Percentiles rank a stretch among this genome's conserved stretches.
These are phyloP conservation scores for Babyrousa celebensis DNA, from an alignment of 2,797 vertebrate species.

Conservation along the genomic window DNA sequence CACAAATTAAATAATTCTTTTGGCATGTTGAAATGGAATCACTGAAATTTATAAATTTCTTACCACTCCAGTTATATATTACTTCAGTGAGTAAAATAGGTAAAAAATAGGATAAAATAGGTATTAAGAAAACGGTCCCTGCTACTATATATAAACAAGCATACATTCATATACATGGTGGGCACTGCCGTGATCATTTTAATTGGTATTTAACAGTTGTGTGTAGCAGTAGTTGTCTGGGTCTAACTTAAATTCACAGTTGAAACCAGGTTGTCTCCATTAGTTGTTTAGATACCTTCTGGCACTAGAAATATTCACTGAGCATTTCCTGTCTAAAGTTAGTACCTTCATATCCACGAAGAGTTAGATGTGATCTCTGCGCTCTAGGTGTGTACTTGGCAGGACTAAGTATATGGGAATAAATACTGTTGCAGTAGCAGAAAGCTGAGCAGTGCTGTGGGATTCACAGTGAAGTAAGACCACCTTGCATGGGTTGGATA, in stretches of 20 bases:
- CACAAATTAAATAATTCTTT: not conserved
- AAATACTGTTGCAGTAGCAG: not conserved
- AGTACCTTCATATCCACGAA: not conserved
- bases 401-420: not conserved
- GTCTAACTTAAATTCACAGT: not conserved
- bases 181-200: not conserved
- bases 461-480: not conserved
- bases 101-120: not conserved
- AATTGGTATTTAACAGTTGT: not conserved
- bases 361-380: not conserved
- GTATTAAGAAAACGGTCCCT: not conserved
- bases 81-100: not conserved
- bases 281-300: not conserved
- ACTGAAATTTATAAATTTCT: slow-evolving; percentile 40
- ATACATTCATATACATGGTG: not conserved
- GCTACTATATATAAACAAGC: not conserved
- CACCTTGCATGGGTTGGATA: not conserved
- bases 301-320: not conserved
- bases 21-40: not conserved
- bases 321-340: not conserved
- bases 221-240: not conserved
- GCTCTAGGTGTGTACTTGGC: not conserved
- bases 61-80: not conserved
- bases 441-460: not conserved
- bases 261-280: not conserved